phyloP scores from a whole-genome alignment of 2,797 vertebrate species.

The Microcaecilia unicolor region DNA sequence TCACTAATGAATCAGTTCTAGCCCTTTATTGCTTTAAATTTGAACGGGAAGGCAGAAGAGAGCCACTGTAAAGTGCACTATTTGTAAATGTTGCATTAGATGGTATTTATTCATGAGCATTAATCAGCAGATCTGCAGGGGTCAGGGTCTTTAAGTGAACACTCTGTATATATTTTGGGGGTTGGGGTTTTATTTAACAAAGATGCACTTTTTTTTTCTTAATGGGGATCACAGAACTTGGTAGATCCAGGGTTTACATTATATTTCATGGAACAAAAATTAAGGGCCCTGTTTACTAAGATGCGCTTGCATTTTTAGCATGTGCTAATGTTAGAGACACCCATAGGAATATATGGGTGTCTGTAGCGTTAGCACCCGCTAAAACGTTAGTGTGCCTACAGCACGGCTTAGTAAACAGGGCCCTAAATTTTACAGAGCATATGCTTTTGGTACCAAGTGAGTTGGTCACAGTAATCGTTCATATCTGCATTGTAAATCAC shows the following conservation, averaged over 20 bases:
- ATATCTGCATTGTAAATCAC: conserved; percentile 13
- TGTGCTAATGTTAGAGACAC: too few species aligned
- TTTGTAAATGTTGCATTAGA: conserved; percentile 50
- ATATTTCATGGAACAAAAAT: conserved; percentile 20
- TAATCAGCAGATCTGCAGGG: conserved; percentile 31
- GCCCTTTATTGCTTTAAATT: too few species aligned
- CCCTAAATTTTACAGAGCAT: conserved; percentile 18
- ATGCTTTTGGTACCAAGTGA: conserved; percentile 16
- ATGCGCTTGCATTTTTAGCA: too few species aligned
- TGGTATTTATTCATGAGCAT: conserved; percentile 48
- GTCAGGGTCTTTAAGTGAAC: conserved; percentile 26
- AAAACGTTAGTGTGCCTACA: too few species aligned
- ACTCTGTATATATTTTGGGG: conserved; percentile 31
- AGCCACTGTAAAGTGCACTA: conserved; percentile 22
- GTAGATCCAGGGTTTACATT: conserved; percentile 15
- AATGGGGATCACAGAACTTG: conserved; percentile 26
- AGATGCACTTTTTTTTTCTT: conserved; percentile 26
- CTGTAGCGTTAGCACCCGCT: too few species aligned
- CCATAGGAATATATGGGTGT: too few species aligned
- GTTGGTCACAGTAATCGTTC: conserved; percentile 19
- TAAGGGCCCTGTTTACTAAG: too few species aligned
- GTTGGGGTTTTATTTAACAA: conserved; percentile 24
- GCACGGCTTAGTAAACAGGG: too few species aligned
- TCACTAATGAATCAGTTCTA: conserved; percentile 22
- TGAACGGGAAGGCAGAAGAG: conserved; percentile 7